Percentiles rank a stretch among this genome's conserved stretches.
These are phyloP conservation scores for Branchipolynoe longqiensis DNA, from an alignment of 2,888 invertebrate genomes.

Conservation along the genomic window DNA sequence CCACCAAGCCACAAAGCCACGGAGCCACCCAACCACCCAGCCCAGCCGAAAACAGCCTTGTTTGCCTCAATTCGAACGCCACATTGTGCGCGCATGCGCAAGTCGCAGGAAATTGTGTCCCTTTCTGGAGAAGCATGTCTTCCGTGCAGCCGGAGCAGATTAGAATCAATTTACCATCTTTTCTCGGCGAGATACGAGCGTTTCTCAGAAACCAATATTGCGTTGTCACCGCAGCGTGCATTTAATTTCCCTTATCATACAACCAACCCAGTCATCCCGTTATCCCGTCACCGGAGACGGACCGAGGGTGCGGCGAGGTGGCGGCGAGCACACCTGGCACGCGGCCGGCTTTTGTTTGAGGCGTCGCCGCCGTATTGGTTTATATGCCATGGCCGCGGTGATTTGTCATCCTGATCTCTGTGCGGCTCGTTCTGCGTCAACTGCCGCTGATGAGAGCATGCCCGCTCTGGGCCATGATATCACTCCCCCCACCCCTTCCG, in stretches of 20 bases:
- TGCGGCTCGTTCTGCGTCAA: slow-evolving; percentile 13
- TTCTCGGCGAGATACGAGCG: slow-evolving; percentile 1
- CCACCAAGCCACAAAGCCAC: no score
- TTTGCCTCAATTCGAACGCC: slow-evolving; percentile 24
- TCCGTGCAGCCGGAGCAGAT: slow-evolving; percentile 12
- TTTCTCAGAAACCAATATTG: slow-evolving; percentile 45
- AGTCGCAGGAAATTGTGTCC: slow-evolving; percentile 45
- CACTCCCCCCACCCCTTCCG: background rate
- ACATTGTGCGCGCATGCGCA: background rate
- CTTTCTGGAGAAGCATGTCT: slow-evolving; percentile 28
- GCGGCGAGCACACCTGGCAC: background rate
- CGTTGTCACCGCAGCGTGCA: slow-evolving; percentile 20
- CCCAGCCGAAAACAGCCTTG: background rate
- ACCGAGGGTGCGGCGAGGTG: background rate
- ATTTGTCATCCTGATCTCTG: slow-evolving; percentile 46
- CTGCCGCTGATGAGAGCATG: background rate
- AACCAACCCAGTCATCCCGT: no score
- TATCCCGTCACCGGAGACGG: background rate
- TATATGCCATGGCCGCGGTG: slow-evolving; percentile 26
- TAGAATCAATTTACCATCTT: slow-evolving; percentile 45
- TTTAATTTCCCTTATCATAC: slow-evolving; percentile 51
- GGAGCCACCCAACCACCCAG: no score
- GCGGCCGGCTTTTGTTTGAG: slow-evolving; percentile 9
- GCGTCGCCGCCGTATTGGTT: slow-evolving; percentile 9
- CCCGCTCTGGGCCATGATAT: background rate